Evolutionary conservation across 2,888 invertebrate species (phyloP), one percentile per base, ranked within the genome.

Genomic region (Suillia variegata): DNA sequence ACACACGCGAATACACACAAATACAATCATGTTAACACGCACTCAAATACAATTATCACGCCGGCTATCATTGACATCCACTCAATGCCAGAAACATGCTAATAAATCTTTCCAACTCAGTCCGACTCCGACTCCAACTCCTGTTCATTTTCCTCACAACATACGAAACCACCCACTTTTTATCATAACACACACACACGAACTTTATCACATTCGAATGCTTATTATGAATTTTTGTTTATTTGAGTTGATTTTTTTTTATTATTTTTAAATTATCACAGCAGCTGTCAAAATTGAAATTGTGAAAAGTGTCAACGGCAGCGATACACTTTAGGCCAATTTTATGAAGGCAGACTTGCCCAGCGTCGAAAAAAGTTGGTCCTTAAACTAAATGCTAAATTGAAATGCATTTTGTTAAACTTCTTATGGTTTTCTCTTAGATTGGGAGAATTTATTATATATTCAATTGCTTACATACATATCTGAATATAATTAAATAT

Each of bases 51-150:
- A 38, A 38, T 51, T 26, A 21, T 47, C 48, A 48, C 56, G 53
- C 47, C 58, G 57, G 54, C 58, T 62, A 59, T 63, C 60, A 61
- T 55, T 63, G 63, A 59, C 63, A 63, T 49, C 51, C 62, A 63
- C 63, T 62, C 63, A 60, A 59, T 63, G 65, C 62, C 65, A 63
- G 38, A 56, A 56, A 51, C 65, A 65, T 50, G 56, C 59, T 47
- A 52, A 59, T 51, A 55, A 58, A 57, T 59, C 55, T 56, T 54
- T 54, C 33, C 51, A 47, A 50, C 34, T n/a, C n/a, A 42, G 34
- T 33, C 33, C 20, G n/a, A n/a, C 38, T 20, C 38, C 47, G 13
- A 50, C 52, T 48, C 48, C 48, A n/a, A 21, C 18, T 33, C 24
- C 42, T 20, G 48, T 10, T n/a, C n/a, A n/a, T n/a, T n/a, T n/a